phyloP scores from a whole-genome alignment of 2,888 invertebrate genomes.

The Nycteola revayana region DNA sequence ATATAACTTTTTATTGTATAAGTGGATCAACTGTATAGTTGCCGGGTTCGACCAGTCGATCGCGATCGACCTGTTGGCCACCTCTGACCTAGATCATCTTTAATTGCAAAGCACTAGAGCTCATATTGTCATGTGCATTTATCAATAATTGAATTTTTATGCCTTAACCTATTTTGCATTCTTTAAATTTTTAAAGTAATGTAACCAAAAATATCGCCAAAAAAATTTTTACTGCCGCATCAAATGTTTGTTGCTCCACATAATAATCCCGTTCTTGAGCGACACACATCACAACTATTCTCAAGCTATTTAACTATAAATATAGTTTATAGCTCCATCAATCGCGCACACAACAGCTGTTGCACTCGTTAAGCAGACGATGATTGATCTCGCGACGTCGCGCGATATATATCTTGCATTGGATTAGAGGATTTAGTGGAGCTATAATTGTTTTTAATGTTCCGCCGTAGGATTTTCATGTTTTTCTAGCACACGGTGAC shows the following conservation, averaged over 20 bases:
- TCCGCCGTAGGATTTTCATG: constrained; percentile 11
- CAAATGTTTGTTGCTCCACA: constrained; percentile 16
- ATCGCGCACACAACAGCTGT: constrained; percentile 72
- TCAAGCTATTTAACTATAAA: constrained; percentile 68
- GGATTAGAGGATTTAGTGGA: constrained; percentile 42
- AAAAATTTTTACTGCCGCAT: constrained; percentile 41
- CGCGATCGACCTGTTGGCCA: too few relatives aligned
- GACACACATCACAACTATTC: constrained; percentile 63
- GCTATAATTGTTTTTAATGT: constrained; percentile 41
- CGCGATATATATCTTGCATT: constrained; percentile 46
- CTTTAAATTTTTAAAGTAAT: too few relatives aligned
- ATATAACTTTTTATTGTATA: too few relatives aligned
- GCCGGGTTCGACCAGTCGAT: too few relatives aligned
- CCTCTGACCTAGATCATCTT: too few relatives aligned
- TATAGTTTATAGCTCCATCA: constrained; percentile 78
- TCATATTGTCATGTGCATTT: too few relatives aligned
- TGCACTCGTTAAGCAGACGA: constrained; percentile 71
- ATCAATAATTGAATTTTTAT: too few relatives aligned
- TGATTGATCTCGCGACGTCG: constrained; percentile 65
- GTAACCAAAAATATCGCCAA: too few relatives aligned
- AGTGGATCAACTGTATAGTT: too few relatives aligned
- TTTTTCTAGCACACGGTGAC: constrained; percentile 11
- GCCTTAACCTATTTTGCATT: too few relatives aligned
- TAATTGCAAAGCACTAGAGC: too few relatives aligned
- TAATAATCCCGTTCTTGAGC: constrained; percentile 41